Base-by-base conservation (phyloP, 2,888 invertebrate genomes). In the Caenorhabditis doughertyi region DNA sequence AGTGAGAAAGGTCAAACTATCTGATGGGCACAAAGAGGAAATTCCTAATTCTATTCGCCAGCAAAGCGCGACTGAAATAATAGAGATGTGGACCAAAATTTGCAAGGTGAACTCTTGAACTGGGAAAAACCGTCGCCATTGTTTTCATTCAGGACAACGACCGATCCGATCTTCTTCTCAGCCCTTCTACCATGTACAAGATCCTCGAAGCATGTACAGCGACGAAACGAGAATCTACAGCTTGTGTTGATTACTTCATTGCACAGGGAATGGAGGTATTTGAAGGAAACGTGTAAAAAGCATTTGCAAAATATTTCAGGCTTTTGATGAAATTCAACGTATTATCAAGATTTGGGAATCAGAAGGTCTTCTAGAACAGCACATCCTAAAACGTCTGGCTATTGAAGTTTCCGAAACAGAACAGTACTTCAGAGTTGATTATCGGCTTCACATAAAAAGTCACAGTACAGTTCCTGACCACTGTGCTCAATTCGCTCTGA, bases 341-440 rank as follows among this genome's bases (percentile, higher is more conserved):
- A 47, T 47, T 29, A 0, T 64, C 1, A 47, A 64, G 9, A n/a
- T 0, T 1, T 64, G 64, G 64, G 21, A n/a, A 18, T 13, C 39
- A n/a, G 18, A 25, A 1, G n/a, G n/a, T 11, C 39, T 13, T 2
- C 29, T 4, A 23, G 3, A 11, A 4, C 16, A 0, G 65, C 53
- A 23, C n/a, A 53, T 8, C 18, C 21, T 74, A 42, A 49, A 49
- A 49, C 21, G 44, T 1, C 7, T 79, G 56, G 55, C 47, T 21
- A 18, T 1, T 3, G 32, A 27, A 7, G 7, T 70, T 13, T 21
- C 13, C 18, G 79, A 79, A 62, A 39, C 58, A 2, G 8, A 16
- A 8, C 70, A 62, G 21, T 81, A 81, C 53, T 16, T 81, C 8
- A 3, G 71, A 51, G 58, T 58, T 0, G 81, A 81, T 35, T 81